Conservation (phyloP, 1,140 invertebrate genomes). For the Papilio polyxenes region DNA sequence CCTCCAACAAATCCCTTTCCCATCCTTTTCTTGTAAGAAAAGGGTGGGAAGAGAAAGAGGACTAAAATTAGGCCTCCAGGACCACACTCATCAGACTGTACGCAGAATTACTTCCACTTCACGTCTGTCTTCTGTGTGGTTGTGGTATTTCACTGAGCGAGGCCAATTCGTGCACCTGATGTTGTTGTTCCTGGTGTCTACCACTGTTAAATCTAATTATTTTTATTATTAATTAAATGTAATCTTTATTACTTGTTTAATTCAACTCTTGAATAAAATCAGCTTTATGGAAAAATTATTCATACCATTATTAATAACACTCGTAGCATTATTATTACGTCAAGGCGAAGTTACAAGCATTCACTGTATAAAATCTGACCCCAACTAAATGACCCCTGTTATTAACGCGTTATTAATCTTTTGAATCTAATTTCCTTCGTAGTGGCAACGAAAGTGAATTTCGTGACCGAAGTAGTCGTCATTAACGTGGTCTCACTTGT, state of each 20-base stretch:
- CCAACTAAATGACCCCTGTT: neutral
- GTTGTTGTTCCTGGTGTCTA: no score
- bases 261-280: neutral
- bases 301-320: neutral
- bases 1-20: no score
- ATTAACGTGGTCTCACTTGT: conserved; percentile 1
- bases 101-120: no score
- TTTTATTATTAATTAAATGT: no score
- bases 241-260: neutral
- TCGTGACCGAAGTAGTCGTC: conserved; percentile 17
- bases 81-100: no score
- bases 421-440: neutral
- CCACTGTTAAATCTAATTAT: no score
- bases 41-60: no score
- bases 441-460: conserved; percentile 12
- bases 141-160: no score
- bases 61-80: no score
- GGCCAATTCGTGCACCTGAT: no score
- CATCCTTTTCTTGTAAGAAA: no score
- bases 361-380: neutral
- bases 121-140: no score
- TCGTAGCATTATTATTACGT: neutral
- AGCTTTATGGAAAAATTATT: neutral
- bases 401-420: neutral
- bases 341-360: neutral